These are phyloP conservation scores for Petrocephalus zakoni DNA, from an alignment of 2,113 vertebrate genomes.

Conservation along the genomic window DNA sequence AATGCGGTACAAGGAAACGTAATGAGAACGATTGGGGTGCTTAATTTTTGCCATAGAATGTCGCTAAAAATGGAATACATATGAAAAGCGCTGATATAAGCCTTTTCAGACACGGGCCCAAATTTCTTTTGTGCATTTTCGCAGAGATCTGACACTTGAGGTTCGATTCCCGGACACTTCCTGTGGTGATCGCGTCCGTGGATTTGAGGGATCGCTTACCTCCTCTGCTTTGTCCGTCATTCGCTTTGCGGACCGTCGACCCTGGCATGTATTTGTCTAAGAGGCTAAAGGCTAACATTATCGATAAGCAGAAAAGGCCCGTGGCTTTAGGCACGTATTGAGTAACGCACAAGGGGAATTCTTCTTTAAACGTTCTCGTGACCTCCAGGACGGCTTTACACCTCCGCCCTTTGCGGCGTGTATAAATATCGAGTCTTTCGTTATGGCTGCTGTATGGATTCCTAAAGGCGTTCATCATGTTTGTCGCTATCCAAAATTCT, in stretches of 20 bases:
- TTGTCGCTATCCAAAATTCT: not conserved
- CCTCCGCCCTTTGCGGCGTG: not conserved
- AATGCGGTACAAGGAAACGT: not conserved
- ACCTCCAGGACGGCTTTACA: not conserved
- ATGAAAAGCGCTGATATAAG: not conserved
- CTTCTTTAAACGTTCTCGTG: not conserved
- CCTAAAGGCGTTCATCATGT: not conserved
- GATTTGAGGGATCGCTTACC: slow-evolving; percentile 10
- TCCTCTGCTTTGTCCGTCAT: slow-evolving; percentile 8
- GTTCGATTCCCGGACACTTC: slow-evolving; percentile 12
- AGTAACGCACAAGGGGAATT: not conserved
- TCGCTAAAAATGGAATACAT: not conserved
- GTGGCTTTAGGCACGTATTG: not conserved
- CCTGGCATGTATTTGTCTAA: not conserved
- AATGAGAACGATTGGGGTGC: not conserved
- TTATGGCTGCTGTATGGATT: not conserved
- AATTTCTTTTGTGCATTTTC: slow-evolving; percentile 23
- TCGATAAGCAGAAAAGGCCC: not conserved
- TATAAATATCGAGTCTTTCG: not conserved
- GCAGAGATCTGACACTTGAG: slow-evolving; percentile 10
- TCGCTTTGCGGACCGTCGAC: not conserved
- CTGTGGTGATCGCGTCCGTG: slow-evolving; percentile 18
- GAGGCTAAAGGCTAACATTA: not conserved
- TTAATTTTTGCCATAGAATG: not conserved
- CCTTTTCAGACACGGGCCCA: slow-evolving; percentile 19